Conservation (phyloP, 2,797 vertebrate genomes). For the Phataginus tricuspis region DNA sequence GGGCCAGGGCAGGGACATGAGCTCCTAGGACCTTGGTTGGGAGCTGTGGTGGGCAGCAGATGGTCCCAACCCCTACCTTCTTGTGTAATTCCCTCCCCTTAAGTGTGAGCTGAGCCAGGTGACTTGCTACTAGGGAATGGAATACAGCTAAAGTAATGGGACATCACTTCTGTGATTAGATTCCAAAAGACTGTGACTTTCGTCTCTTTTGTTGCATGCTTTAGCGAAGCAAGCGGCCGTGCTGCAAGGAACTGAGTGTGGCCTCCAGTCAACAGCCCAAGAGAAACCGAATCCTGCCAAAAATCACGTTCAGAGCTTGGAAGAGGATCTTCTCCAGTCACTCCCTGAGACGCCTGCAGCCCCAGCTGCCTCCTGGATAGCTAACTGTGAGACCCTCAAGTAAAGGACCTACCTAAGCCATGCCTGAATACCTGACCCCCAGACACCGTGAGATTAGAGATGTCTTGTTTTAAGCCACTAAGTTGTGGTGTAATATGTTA, state of each 20-base stretch:
- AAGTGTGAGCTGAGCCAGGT: neutral
- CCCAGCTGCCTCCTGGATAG: neutral
- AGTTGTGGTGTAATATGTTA: neutral
- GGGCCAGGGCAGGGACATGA: neutral
- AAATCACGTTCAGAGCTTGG: rapidly evolving
- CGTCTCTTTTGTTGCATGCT: neutral
- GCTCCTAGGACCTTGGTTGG: neutral
- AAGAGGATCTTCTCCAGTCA: neutral
- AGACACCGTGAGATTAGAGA: neutral
- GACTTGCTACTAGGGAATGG: neutral
- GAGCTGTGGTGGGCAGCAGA: neutral
- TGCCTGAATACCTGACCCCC: neutral
- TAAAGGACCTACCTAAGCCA: neutral
- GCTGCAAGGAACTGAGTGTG: neutral
- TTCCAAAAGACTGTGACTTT: neutral
- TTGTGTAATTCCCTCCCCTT: neutral
- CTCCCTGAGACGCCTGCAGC: neutral
- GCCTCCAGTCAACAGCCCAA: neutral
- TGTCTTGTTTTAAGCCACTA: neutral
- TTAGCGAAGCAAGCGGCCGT: neutral
- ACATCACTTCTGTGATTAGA: neutral
- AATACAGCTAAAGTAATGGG: too few relatives aligned
- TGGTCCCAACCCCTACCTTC: neutral
- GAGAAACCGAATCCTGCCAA: neutral
- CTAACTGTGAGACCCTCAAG: neutral